Conservation (phyloP, 2,888 invertebrate species). For the Cosmorhoe ocellata region DNA sequence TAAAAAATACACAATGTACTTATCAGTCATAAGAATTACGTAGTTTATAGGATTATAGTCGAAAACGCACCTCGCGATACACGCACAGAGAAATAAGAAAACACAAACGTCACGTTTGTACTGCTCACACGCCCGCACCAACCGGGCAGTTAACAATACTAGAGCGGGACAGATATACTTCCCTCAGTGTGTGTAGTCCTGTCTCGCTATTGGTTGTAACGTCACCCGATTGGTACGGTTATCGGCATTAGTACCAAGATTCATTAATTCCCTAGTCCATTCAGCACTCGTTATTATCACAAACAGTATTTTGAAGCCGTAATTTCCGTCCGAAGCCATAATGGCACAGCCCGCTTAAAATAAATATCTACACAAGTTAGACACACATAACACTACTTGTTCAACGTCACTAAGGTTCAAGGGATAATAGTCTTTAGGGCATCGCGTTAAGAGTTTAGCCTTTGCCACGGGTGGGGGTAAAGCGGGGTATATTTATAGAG, state of each 20-base stretch:
- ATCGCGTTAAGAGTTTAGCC: slow-evolving; percentile 54
- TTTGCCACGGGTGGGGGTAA: slow-evolving; percentile 56
- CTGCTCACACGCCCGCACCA: slow-evolving; percentile 12
- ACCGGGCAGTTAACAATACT: not conserved
- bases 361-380: slow-evolving; percentile 67
- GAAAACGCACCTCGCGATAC: slow-evolving; percentile 66
- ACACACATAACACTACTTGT: slow-evolving; percentile 74
- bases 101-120: slow-evolving; percentile 36
- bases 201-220: not conserved
- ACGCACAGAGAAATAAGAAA: slow-evolving; percentile 42
- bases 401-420: slow-evolving; percentile 62
- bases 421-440: slow-evolving; percentile 54
- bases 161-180: not conserved
- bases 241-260: slow-evolving; percentile 40
- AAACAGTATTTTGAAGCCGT: slow-evolving; percentile 40
- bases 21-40: slow-evolving; percentile 64
- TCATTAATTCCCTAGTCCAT: slow-evolving; percentile 43
- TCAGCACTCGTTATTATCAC: slow-evolving; percentile 57
- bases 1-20: slow-evolving; percentile 57
- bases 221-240: not conserved
- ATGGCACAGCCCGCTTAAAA: slow-evolving; percentile 65
- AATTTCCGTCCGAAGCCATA: slow-evolving; percentile 50
- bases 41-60: slow-evolving; percentile 46
- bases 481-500: slow-evolving; percentile 59
- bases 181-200: not conserved